Evolutionary conservation across 2,888 invertebrate genomes (phyloP).

Genomic region (Epinotia brunnichana): DNA sequence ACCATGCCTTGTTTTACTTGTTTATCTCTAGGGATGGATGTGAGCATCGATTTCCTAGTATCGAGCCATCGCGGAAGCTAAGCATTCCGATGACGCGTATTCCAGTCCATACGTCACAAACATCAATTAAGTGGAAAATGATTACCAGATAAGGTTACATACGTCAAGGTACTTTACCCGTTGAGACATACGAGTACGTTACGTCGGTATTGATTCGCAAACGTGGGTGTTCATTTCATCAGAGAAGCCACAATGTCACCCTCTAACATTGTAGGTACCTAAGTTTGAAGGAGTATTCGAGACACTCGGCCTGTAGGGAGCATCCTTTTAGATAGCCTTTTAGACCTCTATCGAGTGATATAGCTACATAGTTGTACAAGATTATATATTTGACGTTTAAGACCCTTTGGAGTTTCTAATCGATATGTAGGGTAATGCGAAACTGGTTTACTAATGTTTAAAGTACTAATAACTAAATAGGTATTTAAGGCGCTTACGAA

Average conservation of each 20-base stretch:
- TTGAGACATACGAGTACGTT: slow-evolving; percentile 49
- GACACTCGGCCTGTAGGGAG: neutral
- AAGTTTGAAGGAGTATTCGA: slow-evolving; percentile 9
- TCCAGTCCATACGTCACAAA: slow-evolving; percentile 6
- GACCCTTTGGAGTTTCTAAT: neutral
- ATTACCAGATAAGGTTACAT: neutral
- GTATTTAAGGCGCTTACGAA: neutral
- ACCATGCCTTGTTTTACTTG: neutral
- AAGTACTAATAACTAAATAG: no score
- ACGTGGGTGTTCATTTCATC: slow-evolving; percentile 65
- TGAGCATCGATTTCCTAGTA: slow-evolving; percentile 17
- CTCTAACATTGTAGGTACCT: slow-evolving; percentile 44
- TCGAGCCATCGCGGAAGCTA: slow-evolving; percentile 21
- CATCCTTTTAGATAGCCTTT: slow-evolving; percentile 26
- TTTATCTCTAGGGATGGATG: slow-evolving; percentile 10
- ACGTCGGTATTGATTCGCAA: slow-evolving; percentile 58
- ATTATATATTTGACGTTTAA: neutral
- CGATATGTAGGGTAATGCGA: slow-evolving; percentile 3
- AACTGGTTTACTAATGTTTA: neutral
- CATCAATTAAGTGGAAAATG: slow-evolving; percentile 34
- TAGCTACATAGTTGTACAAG: neutral
- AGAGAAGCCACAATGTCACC: slow-evolving; percentile 61
- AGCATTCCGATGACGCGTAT: slow-evolving; percentile 20
- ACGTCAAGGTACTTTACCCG: slow-evolving; percentile 45
- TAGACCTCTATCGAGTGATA: neutral